A percentile compares a stretch with the other conserved stretches of the same genome.
These are phyloP conservation scores for Notarius quadriscutis DNA, from an alignment of 2,113 vertebrate species.

Conservation along the genomic window DNA sequence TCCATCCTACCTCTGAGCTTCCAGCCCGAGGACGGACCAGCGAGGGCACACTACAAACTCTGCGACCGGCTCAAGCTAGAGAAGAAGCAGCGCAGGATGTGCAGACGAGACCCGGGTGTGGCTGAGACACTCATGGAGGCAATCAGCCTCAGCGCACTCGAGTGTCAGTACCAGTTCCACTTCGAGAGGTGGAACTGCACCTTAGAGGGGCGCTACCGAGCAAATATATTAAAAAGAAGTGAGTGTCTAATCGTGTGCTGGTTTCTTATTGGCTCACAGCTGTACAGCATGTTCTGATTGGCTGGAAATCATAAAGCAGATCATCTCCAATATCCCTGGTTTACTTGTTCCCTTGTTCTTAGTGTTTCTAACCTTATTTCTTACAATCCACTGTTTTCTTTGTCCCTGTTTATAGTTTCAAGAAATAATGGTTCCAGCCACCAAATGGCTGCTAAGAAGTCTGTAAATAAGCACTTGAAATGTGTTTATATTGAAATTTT, in stretches of 20 bases:
- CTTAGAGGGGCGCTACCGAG: slow-evolving; percentile 88
- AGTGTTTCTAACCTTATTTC: background rate
- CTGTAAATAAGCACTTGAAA: no score
- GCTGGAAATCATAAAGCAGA: background rate
- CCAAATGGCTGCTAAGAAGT: no score
- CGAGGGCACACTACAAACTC: slow-evolving; percentile 92
- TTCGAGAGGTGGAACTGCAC: slow-evolving; percentile 99
- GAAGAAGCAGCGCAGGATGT: slow-evolving; percentile 96
- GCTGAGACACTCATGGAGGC: slow-evolving; percentile 94
- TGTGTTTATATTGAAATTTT: no score
- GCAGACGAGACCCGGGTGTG: slow-evolving; percentile 92
- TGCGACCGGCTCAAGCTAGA: slow-evolving; percentile 97
- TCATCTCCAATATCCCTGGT: background rate
- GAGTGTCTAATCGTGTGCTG: background rate
- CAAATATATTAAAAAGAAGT: slow-evolving; percentile 93
- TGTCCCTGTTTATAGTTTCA: background rate
- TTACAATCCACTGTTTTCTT: no score
- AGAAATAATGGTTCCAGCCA: no score
- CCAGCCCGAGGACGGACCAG: slow-evolving; percentile 83
- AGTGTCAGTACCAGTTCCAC: slow-evolving; percentile 97
- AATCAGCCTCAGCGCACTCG: slow-evolving; percentile 92
- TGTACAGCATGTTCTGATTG: background rate
- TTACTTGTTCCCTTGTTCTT: background rate
- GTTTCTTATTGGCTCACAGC: background rate
- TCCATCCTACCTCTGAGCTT: slow-evolving; percentile 93